Conservation (phyloP, 2,888 invertebrate species). For the Seladonia tumulorum region DNA sequence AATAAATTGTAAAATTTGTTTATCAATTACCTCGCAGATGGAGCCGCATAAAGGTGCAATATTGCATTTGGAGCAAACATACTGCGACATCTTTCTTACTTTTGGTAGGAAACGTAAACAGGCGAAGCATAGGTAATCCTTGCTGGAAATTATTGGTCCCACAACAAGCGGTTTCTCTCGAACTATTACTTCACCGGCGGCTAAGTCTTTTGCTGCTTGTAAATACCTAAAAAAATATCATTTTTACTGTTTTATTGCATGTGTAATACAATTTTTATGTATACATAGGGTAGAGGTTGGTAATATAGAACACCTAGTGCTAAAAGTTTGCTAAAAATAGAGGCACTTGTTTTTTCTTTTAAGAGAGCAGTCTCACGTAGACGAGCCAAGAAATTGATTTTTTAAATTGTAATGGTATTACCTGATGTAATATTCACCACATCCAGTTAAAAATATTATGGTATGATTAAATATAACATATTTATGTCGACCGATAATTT, state of each 20-base stretch:
- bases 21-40: slow-evolving; percentile 78
- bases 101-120: slow-evolving; percentile 76
- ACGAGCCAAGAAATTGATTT: too few species aligned
- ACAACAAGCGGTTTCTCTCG: slow-evolving; percentile 90
- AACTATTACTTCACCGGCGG: slow-evolving; percentile 90
- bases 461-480: too few species aligned
- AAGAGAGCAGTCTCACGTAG: too few species aligned
- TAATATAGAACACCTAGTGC: too few species aligned
- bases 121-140: slow-evolving; percentile 76
- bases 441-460: too few species aligned
- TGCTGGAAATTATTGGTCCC: slow-evolving; percentile 86
- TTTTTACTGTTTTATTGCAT: neutral
- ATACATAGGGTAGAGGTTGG: too few species aligned
- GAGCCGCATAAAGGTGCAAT: slow-evolving; percentile 81
- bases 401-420: too few species aligned
- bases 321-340: too few species aligned
- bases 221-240: slow-evolving; percentile 86
- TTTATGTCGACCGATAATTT: too few species aligned
- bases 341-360: too few species aligned
- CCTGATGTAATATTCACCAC: too few species aligned
- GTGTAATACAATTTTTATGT: neutral
- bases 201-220: slow-evolving; percentile 88
- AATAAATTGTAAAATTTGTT: neutral
- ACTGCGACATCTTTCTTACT: slow-evolving; percentile 41
- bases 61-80: slow-evolving; percentile 77